These are phyloP conservation scores for Erinaceus europaeus DNA, from an alignment of 2,113 vertebrate genomes.

Conservation along the genomic window DNA sequence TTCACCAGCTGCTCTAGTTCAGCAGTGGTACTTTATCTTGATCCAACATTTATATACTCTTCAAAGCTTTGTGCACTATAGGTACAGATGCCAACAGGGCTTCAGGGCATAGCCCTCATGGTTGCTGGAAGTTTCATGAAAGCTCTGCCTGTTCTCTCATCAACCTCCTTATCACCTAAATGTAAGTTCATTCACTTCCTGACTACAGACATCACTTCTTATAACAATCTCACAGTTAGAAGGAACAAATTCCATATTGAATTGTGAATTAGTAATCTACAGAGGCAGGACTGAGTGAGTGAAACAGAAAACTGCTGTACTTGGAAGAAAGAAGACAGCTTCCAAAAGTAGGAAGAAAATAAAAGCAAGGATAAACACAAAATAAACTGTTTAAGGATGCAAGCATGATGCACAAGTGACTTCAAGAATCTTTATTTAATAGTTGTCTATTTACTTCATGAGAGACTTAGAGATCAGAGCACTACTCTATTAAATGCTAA, in stretches of 20 bases:
- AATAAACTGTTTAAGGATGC: no score
- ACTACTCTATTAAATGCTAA: no score
- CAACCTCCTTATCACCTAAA: neutral
- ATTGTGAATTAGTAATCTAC: neutral
- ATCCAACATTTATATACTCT: neutral
- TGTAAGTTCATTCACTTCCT: neutral
- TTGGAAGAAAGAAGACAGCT: neutral
- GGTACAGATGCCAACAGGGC: neutral
- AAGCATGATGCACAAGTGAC: fast-evolving
- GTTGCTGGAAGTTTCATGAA: neutral
- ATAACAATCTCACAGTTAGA: neutral
- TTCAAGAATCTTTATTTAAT: no score
- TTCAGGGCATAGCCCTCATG: neutral
- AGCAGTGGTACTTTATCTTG: neutral
- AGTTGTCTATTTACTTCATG: no score
- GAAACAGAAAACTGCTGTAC: neutral
- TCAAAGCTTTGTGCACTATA: neutral
- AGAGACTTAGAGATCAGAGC: no score
- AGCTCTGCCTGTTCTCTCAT: neutral
- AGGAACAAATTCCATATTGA: neutral
- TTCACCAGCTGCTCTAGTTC: neutral
- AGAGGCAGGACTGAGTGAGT: neutral
- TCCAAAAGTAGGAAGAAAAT: neutral
- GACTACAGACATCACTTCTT: neutral
- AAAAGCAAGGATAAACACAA: neutral